Conservation (phyloP, 2,888 invertebrate species). For the Dascillus cervinus region DNA sequence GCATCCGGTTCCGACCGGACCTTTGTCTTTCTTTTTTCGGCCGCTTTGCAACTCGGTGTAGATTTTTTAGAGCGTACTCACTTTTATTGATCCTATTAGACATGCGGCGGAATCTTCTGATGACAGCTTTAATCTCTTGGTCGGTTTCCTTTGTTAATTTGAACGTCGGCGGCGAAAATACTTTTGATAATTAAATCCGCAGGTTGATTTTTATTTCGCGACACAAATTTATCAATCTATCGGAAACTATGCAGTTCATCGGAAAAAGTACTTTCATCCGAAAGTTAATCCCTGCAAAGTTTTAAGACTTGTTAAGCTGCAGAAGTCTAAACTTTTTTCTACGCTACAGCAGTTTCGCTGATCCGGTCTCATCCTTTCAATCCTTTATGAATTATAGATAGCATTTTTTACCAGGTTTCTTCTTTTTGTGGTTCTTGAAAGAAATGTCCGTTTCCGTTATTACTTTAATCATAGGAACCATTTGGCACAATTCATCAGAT, state of each 20-base stretch:
- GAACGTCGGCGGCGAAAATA: too few species aligned
- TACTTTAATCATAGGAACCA: constrained; percentile 45
- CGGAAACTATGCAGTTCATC: constrained; percentile 6
- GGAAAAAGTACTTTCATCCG: constrained; percentile 14
- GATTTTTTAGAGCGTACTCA: constrained; percentile 15
- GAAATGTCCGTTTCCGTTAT: constrained; percentile 40
- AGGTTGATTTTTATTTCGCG: too few species aligned
- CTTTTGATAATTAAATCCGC: too few species aligned
- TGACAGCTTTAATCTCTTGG: constrained; percentile 21
- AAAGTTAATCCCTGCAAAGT: constrained; percentile 19
- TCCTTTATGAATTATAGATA: constrained; percentile 43
- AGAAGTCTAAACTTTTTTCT: constrained; percentile 18
- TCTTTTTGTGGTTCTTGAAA: constrained; percentile 31
- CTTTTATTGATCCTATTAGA: constrained; percentile 21
- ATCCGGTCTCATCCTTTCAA: constrained; percentile 31
- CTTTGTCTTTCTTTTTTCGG: too few species aligned
- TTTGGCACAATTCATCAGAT: constrained; percentile 43
- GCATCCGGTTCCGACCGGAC: too few species aligned
- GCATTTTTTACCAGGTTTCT: constrained; percentile 39
- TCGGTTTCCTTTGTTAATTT: too few species aligned
- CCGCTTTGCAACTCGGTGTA: too few species aligned
- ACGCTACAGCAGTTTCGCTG: constrained; percentile 27
- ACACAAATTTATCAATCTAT: not conserved
- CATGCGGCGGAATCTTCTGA: constrained; percentile 16
- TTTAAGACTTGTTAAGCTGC: constrained; percentile 20